These are phyloP conservation scores for Grammomys surdaster DNA, from an alignment of 2,113 vertebrate genomes.

Conservation along the genomic window DNA sequence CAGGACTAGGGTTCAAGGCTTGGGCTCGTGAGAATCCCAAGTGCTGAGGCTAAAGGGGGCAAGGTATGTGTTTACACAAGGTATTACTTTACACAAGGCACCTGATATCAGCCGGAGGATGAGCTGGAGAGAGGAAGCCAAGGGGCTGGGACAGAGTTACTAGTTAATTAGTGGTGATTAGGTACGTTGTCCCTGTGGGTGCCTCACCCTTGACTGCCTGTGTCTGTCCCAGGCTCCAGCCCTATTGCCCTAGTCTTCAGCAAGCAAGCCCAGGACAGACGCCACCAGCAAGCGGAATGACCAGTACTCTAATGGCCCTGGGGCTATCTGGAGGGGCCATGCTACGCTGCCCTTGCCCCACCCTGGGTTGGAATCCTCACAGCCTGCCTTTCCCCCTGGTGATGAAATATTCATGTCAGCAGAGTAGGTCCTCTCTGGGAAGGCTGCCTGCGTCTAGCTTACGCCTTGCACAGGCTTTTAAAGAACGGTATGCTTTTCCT, in stretches of 20 bases:
- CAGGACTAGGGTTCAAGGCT: not conserved
- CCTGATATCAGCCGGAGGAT: not conserved
- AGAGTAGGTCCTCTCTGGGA: constrained; percentile 89
- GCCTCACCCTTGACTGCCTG: not conserved
- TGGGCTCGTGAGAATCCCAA: too few relatives aligned
- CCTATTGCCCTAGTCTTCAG: not conserved
- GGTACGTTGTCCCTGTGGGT: not conserved
- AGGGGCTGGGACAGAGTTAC: not conserved
- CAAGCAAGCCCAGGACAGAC: not conserved
- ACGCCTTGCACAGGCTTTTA: constrained; percentile 87
- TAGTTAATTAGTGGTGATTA: not conserved
- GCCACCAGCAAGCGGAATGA: not conserved
- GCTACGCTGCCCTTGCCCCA: constrained; percentile 26
- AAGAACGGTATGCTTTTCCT: constrained; percentile 88
- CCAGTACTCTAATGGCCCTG: not conserved
- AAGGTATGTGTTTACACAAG: too few relatives aligned
- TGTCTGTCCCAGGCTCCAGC: not conserved
- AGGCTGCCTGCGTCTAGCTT: constrained; percentile 84
- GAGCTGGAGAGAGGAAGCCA: too few relatives aligned
- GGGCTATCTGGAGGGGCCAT: not conserved
- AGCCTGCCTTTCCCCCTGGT: constrained; percentile 72
- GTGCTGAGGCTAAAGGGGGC: not conserved
- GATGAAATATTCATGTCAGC: constrained; percentile 97
- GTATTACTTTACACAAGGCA: not conserved
- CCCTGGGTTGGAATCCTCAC: constrained; percentile 67